Evolutionary conservation across 2,113 vertebrate genomes (phyloP).

Genomic region (Neolamprologus toae): DNA sequence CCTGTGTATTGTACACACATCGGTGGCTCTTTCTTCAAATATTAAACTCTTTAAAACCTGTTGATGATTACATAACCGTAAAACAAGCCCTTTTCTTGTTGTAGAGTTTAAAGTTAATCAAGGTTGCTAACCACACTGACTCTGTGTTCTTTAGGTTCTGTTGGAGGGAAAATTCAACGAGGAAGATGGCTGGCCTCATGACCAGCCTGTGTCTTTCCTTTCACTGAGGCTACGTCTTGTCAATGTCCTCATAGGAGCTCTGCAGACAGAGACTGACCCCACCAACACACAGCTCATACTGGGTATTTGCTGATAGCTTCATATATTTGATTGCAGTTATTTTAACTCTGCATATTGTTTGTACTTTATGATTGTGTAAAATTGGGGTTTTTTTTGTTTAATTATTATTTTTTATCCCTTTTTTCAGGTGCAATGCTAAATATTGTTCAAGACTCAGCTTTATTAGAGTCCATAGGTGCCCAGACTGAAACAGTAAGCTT

Average conservation of each 20-base stretch:
- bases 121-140: background rate
- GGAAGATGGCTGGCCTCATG: constrained; percentile 82
- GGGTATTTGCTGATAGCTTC: constrained; percentile 64
- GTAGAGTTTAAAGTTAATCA: background rate
- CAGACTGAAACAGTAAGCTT: constrained; percentile 86
- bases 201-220: constrained; percentile 90
- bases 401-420: background rate
- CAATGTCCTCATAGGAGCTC: constrained; percentile 92
- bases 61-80: background rate
- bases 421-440: constrained; percentile 90
- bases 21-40: background rate
- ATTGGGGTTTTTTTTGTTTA: background rate
- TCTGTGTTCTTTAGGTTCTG: constrained; percentile 74
- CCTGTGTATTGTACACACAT: background rate
- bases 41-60: background rate
- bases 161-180: constrained; percentile 95
- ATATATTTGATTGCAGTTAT: background rate
- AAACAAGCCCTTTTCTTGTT: background rate
- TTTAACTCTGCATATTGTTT: background rate
- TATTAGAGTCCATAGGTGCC: constrained; percentile 88
- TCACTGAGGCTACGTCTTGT: constrained; percentile 91
- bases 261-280: constrained; percentile 93
- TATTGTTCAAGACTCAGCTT: constrained; percentile 93
- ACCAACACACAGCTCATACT: constrained; percentile 96
- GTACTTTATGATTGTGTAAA: background rate